Evolutionary conservation across 2,113 vertebrate species (phyloP), one percentile per base, ranked within the genome.

Genomic region (Sardina pilchardus): DNA sequence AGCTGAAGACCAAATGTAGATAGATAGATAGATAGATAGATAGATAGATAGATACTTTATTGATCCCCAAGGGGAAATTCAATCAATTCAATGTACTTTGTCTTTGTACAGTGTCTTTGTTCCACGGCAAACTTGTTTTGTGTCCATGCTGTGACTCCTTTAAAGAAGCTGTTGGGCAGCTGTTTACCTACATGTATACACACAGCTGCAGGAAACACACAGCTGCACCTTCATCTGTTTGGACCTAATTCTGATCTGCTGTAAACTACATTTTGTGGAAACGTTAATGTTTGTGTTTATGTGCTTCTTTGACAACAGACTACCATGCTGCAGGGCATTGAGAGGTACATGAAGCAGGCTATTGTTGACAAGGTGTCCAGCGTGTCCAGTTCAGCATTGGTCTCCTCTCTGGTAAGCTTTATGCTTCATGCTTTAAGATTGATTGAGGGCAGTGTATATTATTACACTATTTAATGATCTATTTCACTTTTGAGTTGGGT

Each of bases 281-380:
- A 12, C 12, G 12, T 17, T 17, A 19, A 21, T 56, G 50, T 67
- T 48, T 48, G 45, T 75, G 34, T 9, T 34, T 42, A 42, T 10
- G 36, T 36, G 34, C 0, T 0, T 21, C 48, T 9, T 81, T 0
- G 75, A 48, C 82, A 0, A 0, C 75, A 99, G 98, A 97, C 97
- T n/a, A 99, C 97, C 0, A 99, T 99, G 98, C 92, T 99, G 63
- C 98, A 99, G 84, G 98, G 97, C 84, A 98, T 99, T 34, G 98
- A 99, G 93, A 92, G 98, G 5, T 99, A 99, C 92, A 99, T 99
- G 98, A 99, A 99, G 80, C 98, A 99, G 90, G 98, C 98, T 86
- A 99, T 99, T 39, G 98, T 99, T 91, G 98, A 99, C 91, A 99
- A 97, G 85, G 98, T 99, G 63, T 95, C 98, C 90, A 98, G 97